A percentile compares a stretch with the other conserved stretches of the same genome.
These are phyloP conservation scores for Steinernema khuongi DNA, from an alignment of 1,140 invertebrate species.

Conservation along the genomic window DNA sequence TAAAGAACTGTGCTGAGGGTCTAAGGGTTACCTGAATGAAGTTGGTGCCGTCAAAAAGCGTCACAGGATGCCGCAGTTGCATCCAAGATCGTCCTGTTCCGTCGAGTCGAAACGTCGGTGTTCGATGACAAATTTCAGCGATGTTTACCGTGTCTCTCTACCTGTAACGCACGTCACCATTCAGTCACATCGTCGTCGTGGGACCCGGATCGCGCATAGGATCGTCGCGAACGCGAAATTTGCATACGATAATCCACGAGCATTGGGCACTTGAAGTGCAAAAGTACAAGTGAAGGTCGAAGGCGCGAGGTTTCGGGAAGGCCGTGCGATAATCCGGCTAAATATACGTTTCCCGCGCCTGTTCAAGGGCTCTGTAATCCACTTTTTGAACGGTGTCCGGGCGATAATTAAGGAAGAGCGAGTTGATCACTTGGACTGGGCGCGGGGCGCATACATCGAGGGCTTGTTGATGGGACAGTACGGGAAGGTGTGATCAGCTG, in stretches of 20 bases:
- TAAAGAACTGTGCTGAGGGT: neutral
- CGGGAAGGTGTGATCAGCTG: no score
- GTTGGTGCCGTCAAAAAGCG: neutral
- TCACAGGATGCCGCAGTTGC: neutral
- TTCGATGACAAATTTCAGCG: no score
- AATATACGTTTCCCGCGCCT: neutral
- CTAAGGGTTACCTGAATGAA: neutral
- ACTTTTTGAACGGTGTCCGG: constrained; percentile 8
- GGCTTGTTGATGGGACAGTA: no score
- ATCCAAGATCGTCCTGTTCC: neutral
- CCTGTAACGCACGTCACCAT: no score
- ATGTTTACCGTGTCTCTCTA: no score
- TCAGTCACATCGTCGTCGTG: no score
- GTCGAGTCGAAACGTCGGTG: no score
- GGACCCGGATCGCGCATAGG: no score
- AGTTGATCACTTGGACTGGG: neutral
- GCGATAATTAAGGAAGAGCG: no score
- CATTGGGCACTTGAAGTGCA: neutral
- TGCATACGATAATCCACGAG: constrained; percentile 9
- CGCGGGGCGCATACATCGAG: no score
- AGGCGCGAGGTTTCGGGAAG: neutral
- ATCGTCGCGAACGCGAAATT: no score
- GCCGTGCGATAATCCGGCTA: neutral
- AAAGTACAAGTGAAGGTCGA: constrained; percentile 9
- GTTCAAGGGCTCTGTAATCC: neutral